Evolutionary conservation across 1,140 invertebrate species (phyloP), one percentile per base, ranked within the genome.

Genomic region (Thaumetopoea pityocampa): DNA sequence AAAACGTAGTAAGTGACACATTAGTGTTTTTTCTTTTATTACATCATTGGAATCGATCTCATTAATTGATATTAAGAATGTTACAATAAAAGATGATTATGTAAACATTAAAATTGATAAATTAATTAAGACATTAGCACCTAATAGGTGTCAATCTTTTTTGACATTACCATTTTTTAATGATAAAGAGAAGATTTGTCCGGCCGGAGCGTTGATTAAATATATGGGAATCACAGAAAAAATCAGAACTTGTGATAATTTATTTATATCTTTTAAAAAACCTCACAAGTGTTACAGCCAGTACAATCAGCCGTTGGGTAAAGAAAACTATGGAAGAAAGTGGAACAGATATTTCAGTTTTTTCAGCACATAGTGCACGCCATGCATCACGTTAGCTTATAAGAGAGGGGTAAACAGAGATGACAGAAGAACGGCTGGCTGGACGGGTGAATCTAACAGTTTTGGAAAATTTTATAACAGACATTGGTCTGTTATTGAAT

Each of bases 61-160:
- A 20, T 15, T 27, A 6, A 38, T 38, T 28, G 2, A n/a, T 11
- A 19, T 29, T 28, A 24, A 28, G 4, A 38, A 38, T 28, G 28
- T 38, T 12, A 6, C 2, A 1, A 24, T 38, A 12, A 5, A 38
- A n/a, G 1, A 5, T 10, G 36, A 38, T 28, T 24, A 29, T 5
- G 20, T 38, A 11, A 14, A 14, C 9, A 41, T 41, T 30, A 41
- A 32, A 30, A 41, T 41, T 2, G 27, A 20, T 6, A 24, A 41
- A 11, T 30, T 41, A 8, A 41, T 41, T 9, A 41, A 41, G 18
- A 32, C 38, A n/a, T 41, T 28, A 4, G 17, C 14, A 20, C 38
- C 38, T 14, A 10, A 16, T 2, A 26, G 10, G 4, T 41, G 3
- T 14, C 27, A 30, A 30, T 28, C 38, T 6, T 41, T 32, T 7